Conservation (phyloP, 2,797 vertebrate species). For the Gymnodraco acuticeps region DNA sequence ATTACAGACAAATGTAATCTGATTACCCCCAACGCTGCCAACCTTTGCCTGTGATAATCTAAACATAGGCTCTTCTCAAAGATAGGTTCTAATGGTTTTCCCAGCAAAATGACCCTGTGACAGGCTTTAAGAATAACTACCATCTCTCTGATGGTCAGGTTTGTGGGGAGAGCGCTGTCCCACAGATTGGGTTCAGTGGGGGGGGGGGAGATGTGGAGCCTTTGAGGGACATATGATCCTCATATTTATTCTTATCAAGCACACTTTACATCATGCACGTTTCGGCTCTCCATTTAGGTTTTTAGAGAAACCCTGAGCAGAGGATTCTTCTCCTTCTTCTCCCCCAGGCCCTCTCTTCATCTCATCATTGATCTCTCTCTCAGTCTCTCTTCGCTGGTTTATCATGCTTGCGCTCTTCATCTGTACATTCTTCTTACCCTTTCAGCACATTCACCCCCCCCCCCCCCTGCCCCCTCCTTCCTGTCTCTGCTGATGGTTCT, state of each 20-base stretch:
- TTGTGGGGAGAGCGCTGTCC: neutral
- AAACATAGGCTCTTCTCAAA: too few species aligned
- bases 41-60: too few species aligned
- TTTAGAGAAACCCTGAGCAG: neutral
- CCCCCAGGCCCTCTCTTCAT: conserved; percentile 10
- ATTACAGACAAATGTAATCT: too few species aligned
- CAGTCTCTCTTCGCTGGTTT: neutral
- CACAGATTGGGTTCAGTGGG: neutral
- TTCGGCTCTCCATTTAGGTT: neutral
- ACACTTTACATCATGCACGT: neutral
- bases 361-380: conserved; percentile 34
- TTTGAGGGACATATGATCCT: neutral
- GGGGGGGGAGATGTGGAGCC: neutral
- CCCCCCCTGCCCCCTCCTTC: neutral
- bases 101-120: too few species aligned
- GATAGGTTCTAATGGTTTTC: too few species aligned
- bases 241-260: neutral
- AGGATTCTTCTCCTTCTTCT: conserved; percentile 17
- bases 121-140: too few species aligned
- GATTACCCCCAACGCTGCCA: too few species aligned
- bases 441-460: conserved; percentile 34
- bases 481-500: conserved; percentile 4
- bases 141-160: too few species aligned
- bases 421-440: conserved; percentile 11
- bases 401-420: conserved; percentile 9